phyloP scores from a whole-genome alignment of 1,140 invertebrate genomes.

The Mylabris phalerata region DNA sequence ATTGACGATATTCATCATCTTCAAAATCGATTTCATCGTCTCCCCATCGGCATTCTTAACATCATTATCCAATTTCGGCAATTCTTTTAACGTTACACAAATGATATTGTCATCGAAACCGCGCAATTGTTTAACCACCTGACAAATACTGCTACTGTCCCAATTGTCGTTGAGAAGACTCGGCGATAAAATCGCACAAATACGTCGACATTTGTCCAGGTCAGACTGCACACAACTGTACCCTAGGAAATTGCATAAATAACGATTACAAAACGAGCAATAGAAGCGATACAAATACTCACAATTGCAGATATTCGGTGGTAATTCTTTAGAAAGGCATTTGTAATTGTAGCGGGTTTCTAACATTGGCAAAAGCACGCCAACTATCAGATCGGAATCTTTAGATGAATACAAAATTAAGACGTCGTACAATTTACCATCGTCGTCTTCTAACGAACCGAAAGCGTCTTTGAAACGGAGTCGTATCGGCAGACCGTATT shows the following conservation, averaged over 20 bases:
- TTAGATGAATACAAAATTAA: constrained; percentile 34
- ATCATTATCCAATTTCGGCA: constrained; percentile 30
- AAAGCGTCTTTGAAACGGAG: constrained; percentile 37
- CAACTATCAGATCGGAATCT: constrained; percentile 34
- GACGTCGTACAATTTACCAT: constrained; percentile 38
- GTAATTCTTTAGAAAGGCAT: constrained; percentile 29
- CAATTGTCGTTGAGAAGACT: constrained; percentile 32
- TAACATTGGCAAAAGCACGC: constrained; percentile 35
- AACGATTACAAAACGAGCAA: not conserved
- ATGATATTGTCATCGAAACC: constrained; percentile 25
- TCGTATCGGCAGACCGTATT: constrained; percentile 32
- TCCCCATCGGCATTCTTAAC: constrained; percentile 36
- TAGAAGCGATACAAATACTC: constrained; percentile 21
- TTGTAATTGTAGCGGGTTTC: constrained; percentile 34
- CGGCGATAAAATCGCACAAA: constrained; percentile 35
- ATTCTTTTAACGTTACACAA: constrained; percentile 32
- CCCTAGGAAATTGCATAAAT: constrained; percentile 28
- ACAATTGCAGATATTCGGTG: constrained; percentile 30
- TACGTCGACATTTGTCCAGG: constrained; percentile 25
- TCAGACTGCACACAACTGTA: constrained; percentile 24
- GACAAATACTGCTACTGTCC: constrained; percentile 27
- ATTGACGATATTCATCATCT: constrained; percentile 18
- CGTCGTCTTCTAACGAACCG: constrained; percentile 31
- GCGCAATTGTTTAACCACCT: constrained; percentile 35
- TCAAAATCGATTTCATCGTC: constrained; percentile 26